Base-by-base conservation (phyloP, 2,797 vertebrate species). In the Sternarchorhynchus goeldii region DNA sequence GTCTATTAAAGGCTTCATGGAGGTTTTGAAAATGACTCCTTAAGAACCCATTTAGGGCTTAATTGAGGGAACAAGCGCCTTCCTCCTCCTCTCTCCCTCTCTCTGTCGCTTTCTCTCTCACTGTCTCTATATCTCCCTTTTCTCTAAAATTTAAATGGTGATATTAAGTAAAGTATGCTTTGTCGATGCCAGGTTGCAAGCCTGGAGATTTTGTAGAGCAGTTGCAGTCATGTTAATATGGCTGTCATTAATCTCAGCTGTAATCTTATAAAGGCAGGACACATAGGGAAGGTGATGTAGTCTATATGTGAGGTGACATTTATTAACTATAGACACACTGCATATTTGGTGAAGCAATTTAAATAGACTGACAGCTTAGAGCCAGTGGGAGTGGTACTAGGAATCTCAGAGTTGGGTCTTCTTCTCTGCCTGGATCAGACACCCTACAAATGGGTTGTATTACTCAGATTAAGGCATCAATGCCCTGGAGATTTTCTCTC, bases 1-100 rank as follows among this genome's bases (percentile, higher is more conserved):
- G 57, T 77, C 76, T 77, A 77, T 81, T 81, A 83, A 83, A 81
- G 81, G 67, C 81, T 78, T 85, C 68, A 81, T 76, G 64, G 75
- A 76, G 73, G 73, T 82, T 81, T 85, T 76, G 63, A 39, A 78
- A 82, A 85, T 76, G 71, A 77, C 50, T 82, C 62, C 78, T 80
- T 75, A 80, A 84, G 75, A 77, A 75, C 60, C 63, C 55, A 74
- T 84, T 76, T 76, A 80, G 68, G 73, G 62, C 73, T 82, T 81
- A 78, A 82, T 82, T 80, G 78, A 76, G 81, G 81, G 53, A 64
- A 71, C 55, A 78, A 76, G 41, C 6, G 5, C 71, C 76, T 85
- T 82, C 63, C 76, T 75, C 55, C 64, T 17, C 16, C 18, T n/a
- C 29, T 45, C n/a, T 67, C 39, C 45, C 8, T 2, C 45, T 14